These are phyloP conservation scores for Balaeniceps rex DNA, from an alignment of 2,113 vertebrate species.

Conservation along the genomic window DNA sequence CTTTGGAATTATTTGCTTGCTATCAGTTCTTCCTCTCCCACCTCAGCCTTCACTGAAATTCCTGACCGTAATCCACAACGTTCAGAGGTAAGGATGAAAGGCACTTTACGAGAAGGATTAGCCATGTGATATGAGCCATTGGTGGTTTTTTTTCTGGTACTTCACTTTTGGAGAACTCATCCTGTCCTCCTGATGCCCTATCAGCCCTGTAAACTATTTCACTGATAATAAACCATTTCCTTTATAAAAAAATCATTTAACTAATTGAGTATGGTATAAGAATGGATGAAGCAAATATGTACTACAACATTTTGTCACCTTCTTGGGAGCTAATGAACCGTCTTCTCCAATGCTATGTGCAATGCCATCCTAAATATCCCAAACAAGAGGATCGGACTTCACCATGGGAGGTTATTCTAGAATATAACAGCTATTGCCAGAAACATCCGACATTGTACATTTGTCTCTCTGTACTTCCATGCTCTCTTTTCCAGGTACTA, in stretches of 20 bases:
- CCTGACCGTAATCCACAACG: not conserved
- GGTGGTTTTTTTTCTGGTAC: not conserved
- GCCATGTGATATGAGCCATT: not conserved
- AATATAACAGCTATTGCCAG: not conserved
- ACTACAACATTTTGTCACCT: not conserved
- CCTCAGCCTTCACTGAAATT: not conserved
- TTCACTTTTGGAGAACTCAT: not conserved
- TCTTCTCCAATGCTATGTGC: not conserved
- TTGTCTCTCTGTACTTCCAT: not conserved
- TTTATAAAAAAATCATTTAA: not conserved
- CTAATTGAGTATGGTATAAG: not conserved
- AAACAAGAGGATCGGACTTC: not conserved
- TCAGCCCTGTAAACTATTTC: not conserved
- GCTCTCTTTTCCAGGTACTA: not conserved
- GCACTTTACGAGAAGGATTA: not conserved
- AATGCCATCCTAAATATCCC: not conserved
- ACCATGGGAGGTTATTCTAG: not conserved
- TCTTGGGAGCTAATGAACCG: not conserved
- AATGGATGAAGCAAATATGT: not conserved
- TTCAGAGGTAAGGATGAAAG: not conserved
- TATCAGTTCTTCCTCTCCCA: not conserved
- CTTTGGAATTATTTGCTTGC: constrained; percentile 48
- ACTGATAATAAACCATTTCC: not conserved
- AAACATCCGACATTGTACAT: not conserved
- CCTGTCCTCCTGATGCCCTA: not conserved